Evolutionary conservation across 2,888 invertebrate genomes (phyloP).

Genomic region (Dinocampus coccinellae): DNA sequence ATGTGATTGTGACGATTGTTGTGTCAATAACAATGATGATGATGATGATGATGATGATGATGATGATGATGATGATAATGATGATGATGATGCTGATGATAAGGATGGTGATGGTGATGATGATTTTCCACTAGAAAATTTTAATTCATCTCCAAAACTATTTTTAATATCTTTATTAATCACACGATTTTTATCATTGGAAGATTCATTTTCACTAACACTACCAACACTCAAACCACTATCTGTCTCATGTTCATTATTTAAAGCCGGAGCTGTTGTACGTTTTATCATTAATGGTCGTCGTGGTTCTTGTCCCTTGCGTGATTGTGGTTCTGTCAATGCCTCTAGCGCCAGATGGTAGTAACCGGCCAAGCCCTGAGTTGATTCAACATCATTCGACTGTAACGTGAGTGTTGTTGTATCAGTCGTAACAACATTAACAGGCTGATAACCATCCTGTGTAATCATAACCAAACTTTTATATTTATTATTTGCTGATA

Average conservation of each 20-base stretch:
- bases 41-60: neutral
- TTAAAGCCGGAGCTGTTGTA: neutral
- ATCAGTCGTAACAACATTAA: constrained; percentile 82
- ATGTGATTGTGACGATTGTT: constrained; percentile 55
- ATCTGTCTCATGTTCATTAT: constrained; percentile 54
- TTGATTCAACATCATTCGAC: constrained; percentile 72
- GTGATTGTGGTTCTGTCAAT: constrained; percentile 53
- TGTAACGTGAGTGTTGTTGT: constrained; percentile 78
- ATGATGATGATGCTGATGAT: too few relatives aligned
- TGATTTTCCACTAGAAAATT: constrained; percentile 17
- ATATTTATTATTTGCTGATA: constrained; percentile 72
- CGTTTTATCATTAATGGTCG: constrained; percentile 63
- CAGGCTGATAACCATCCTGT: constrained; percentile 75
- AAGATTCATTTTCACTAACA: constrained; percentile 61
- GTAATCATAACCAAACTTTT: constrained; percentile 93
- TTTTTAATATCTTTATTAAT: neutral
- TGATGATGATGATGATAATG: too few relatives aligned
- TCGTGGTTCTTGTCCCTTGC: constrained; percentile 55
- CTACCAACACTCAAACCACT: constrained; percentile 64
- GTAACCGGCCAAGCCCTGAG: constrained; percentile 69
- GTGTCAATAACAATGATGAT: too few relatives aligned
- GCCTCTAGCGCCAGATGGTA: constrained; percentile 69
- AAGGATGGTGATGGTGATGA: neutral
- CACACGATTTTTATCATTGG: constrained; percentile 77
- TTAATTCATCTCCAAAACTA: constrained; percentile 34